Evolutionary conservation across 2,113 vertebrate genomes (phyloP).

Genomic region (Odontesthes bonariensis): DNA sequence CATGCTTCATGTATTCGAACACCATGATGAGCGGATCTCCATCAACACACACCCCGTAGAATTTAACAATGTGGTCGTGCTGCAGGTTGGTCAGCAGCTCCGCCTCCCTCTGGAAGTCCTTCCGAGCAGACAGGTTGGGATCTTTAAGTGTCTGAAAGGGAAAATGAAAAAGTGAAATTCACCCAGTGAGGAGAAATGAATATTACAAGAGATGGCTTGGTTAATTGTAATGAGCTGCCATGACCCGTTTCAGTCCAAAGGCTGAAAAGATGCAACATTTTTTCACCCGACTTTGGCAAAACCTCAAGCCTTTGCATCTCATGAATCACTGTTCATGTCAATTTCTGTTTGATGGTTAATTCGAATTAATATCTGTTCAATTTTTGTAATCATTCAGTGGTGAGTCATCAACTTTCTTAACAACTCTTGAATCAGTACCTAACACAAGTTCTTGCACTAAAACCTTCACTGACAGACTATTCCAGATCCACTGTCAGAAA

Average conservation of each 20-base stretch:
- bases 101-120: slow-evolving; percentile 98
- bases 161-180: slow-evolving; percentile 3
- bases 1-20: slow-evolving; percentile 99
- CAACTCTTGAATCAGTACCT: no score
- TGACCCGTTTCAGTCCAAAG: neutral
- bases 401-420: no score
- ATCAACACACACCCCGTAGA: slow-evolving; percentile 95
- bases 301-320: no score
- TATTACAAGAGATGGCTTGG: no score
- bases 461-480: neutral
- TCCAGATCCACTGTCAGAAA: neutral
- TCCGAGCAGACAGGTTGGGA: slow-evolving; percentile 93
- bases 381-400: no score
- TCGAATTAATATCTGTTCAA: no score
- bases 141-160: slow-evolving; percentile 92
- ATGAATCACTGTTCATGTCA: no score
- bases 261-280: no score
- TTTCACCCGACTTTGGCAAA: no score
- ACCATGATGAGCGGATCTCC: slow-evolving; percentile 99
- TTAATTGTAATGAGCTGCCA: neutral
- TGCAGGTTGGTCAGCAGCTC: slow-evolving; percentile 98
- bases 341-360: no score
- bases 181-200: neutral
- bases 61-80: slow-evolving; percentile 97
- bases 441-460: no score